Evolutionary conservation across 2,888 invertebrate species (phyloP).

Genomic region (Ferrisia virgata): DNA sequence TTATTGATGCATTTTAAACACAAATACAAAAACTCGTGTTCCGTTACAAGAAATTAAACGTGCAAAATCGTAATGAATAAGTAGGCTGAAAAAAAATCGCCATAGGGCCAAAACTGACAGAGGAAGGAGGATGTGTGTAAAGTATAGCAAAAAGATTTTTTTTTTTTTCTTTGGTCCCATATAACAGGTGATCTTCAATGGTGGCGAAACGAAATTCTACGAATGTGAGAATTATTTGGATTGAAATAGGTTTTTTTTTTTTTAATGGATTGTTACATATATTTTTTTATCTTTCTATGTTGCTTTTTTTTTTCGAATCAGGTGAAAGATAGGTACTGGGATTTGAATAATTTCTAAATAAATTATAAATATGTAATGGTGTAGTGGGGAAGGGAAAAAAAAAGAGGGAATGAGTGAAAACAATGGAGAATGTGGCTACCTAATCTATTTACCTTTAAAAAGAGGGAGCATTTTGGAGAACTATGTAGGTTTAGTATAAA

Average conservation of each 20-base stretch:
- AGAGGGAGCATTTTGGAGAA: slow-evolving; percentile 2
- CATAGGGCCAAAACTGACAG: too few species aligned
- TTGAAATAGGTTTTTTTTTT: neutral
- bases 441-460: neutral
- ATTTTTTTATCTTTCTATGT: too few species aligned
- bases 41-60: neutral
- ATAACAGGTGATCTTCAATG: neutral
- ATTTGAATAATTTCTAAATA: neutral
- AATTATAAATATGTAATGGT: too few species aligned
- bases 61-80: too few species aligned
- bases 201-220: neutral
- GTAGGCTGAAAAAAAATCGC: too few species aligned
- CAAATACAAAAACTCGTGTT: neutral
- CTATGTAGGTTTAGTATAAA: neutral
- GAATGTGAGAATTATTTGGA: neutral
- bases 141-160: neutral
- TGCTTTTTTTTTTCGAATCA: neutral
- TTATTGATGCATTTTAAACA: neutral
- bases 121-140: too few species aligned
- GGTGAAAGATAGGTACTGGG: neutral
- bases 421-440: neutral
- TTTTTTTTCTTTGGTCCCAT: neutral
- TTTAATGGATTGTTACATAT: neutral
- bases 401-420: neutral
- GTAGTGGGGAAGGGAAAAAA: neutral